A percentile compares a stretch with the other conserved stretches of the same genome.
Conservation (phyloP, 2,888 invertebrate species). For the Furcula furcula region DNA sequence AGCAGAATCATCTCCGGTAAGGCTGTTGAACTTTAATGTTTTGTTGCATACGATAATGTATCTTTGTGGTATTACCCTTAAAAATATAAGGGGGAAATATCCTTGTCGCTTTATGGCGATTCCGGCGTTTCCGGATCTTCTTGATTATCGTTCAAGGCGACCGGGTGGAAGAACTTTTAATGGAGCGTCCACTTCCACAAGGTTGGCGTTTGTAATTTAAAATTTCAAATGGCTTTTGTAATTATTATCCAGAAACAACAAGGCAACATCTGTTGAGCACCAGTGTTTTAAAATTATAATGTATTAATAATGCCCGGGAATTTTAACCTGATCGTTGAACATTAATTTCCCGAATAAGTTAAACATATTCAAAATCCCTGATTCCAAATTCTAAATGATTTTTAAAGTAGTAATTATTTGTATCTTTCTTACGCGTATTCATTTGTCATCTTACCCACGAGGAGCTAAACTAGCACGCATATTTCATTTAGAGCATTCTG, state of each 20-base stretch:
- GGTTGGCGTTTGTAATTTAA: not conserved
- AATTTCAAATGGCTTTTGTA: not conserved
- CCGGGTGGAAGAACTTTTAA: conserved; percentile 3
- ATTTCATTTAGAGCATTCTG: no score
- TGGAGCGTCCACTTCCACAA: conserved; percentile 2
- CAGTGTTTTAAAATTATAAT: not conserved
- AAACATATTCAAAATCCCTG: no score
- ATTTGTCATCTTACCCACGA: no score
- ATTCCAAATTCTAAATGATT: no score
- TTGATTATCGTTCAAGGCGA: conserved; percentile 6
- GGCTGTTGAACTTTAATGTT: conserved; percentile 8
- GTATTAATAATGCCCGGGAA: no score
- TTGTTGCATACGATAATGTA: not conserved
- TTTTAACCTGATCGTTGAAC: no score
- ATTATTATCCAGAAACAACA: not conserved
- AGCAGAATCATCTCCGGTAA: conserved; percentile 8
- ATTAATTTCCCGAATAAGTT: no score
- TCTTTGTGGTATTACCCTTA: not conserved
- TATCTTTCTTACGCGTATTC: no score
- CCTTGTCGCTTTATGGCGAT: conserved; percentile 4
- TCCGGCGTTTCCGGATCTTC: conserved; percentile 14
- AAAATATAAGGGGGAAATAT: not conserved
- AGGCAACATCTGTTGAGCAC: not conserved
- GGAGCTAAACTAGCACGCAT: no score
- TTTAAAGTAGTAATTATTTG: no score